phyloP scores from a whole-genome alignment of 2,113 vertebrate genomes.

The Agapornis roseicollis region DNA sequence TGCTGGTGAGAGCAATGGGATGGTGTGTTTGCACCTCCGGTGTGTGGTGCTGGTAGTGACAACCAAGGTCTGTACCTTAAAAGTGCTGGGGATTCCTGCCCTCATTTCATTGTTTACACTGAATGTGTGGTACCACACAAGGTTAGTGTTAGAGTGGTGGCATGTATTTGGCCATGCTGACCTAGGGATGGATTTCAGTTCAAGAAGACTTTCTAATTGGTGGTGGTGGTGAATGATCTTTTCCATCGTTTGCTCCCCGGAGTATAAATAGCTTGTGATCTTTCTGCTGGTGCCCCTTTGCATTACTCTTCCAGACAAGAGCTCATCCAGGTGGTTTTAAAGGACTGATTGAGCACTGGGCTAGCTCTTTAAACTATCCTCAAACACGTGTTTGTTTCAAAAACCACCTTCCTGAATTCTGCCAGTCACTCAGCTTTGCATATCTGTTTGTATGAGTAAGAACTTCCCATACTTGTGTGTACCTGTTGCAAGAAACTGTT shows the following conservation, averaged over 20 bases:
- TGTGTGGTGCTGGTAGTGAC: background rate
- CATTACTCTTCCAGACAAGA: background rate
- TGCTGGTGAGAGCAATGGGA: background rate
- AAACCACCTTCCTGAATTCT: background rate
- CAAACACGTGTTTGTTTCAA: background rate
- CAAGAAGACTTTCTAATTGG: background rate
- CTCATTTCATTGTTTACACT: background rate
- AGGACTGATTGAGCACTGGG: background rate
- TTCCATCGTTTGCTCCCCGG: background rate
- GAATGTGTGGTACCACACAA: background rate
- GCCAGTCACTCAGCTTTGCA: background rate
- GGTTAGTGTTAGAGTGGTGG: background rate
- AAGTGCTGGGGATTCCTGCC: background rate
- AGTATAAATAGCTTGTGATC: background rate
- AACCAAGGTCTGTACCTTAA: background rate
- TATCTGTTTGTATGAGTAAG: constrained; percentile 27
- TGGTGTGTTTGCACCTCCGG: background rate
- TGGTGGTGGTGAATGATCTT: background rate
- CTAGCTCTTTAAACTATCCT: background rate
- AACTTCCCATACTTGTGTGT: constrained; percentile 55
- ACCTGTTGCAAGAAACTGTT: constrained; percentile 59
- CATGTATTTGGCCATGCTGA: background rate
- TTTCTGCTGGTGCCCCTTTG: background rate
- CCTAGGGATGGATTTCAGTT: background rate
- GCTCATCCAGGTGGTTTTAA: background rate